Conservation (phyloP, 2,113 vertebrate genomes). For the Chaetodon auriga region DNA sequence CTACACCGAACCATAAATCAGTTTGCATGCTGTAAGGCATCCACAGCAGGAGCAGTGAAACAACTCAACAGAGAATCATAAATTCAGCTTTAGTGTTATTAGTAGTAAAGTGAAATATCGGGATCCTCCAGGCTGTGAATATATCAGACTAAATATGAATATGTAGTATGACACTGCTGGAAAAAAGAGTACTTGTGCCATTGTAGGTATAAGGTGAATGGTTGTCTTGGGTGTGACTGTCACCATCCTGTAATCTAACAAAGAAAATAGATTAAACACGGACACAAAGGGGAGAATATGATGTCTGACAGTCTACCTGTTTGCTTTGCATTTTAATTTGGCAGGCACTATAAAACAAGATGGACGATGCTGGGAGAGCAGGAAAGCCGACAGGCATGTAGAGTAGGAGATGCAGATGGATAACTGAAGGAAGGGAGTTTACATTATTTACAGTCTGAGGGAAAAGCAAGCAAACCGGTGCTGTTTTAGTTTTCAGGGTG, state of each 20-base stretch:
- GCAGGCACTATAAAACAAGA: constrained; percentile 37
- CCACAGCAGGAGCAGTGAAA: constrained; percentile 33
- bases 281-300: constrained; percentile 12
- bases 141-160: constrained; percentile 43
- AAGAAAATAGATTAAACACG: constrained; percentile 10
- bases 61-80: constrained; percentile 51
- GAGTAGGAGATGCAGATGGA: constrained; percentile 21
- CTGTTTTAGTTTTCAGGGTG: constrained; percentile 32
- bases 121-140: constrained; percentile 46
- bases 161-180: constrained; percentile 4
- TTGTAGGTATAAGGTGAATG: background rate
- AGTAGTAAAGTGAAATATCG: constrained; percentile 59
- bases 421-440: constrained; percentile 7
- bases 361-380: constrained; percentile 17
- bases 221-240: constrained; percentile 7
- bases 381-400: constrained; percentile 19
- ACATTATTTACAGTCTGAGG: constrained; percentile 14
- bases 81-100: constrained; percentile 60
- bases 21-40: constrained; percentile 26
- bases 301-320: constrained; percentile 23
- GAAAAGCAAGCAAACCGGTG: constrained; percentile 15
- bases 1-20: constrained; percentile 58
- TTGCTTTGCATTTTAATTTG: constrained; percentile 62
- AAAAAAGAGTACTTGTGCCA: background rate
- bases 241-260: background rate